These are phyloP conservation scores for Pedetes capensis DNA, from an alignment of 2,113 vertebrate genomes.

Conservation along the genomic window DNA sequence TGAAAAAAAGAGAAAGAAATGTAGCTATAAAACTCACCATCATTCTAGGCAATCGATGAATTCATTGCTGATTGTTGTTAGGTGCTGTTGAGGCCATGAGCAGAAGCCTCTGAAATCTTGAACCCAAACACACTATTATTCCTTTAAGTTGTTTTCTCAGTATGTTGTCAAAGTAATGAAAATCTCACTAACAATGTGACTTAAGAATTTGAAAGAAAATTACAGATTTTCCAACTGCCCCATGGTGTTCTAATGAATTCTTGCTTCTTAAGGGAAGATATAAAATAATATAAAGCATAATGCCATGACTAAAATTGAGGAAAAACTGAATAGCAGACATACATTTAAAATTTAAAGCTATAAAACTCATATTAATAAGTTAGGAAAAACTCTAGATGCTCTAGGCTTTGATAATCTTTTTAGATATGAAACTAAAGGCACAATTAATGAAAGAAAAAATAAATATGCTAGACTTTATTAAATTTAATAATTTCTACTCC, in stretches of 20 bases:
- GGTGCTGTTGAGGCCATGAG: too few species aligned
- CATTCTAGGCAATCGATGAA: not conserved
- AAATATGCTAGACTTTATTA: not conserved
- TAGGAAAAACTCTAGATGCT: not conserved
- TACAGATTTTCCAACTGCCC: not conserved
- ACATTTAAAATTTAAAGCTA: not conserved
- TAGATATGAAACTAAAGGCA: too few species aligned
- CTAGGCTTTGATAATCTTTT: not conserved
- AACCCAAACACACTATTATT: too few species aligned
- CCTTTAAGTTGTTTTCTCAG: too few species aligned
- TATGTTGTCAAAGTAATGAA: not conserved
- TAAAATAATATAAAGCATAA: not conserved
- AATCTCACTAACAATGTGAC: not conserved
- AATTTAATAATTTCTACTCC: not conserved
- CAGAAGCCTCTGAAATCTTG: too few species aligned
- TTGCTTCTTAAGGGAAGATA: not conserved
- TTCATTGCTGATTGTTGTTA: not conserved
- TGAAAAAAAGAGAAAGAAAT: not conserved
- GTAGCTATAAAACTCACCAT: not conserved
- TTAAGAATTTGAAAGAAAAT: not conserved
- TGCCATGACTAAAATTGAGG: not conserved
- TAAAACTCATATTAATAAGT: not conserved
- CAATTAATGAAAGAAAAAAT: not conserved
- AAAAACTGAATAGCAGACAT: not conserved
- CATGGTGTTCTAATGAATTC: not conserved